Base-by-base conservation (phyloP, 2,888 invertebrate species). In the Parapristionchus giblindavisi region DNA sequence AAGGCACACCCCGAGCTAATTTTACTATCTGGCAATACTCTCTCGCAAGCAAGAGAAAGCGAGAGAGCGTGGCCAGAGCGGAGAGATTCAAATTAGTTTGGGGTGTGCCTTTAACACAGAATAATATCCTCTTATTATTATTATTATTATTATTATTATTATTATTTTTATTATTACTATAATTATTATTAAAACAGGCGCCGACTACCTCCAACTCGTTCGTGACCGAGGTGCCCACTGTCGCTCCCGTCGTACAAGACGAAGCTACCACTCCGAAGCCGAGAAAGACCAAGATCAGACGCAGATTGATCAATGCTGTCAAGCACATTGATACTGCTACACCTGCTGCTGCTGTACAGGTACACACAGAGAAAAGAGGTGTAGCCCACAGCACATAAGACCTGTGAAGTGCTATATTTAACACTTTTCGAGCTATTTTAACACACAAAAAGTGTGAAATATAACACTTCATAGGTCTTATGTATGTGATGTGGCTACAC, bases 241-340 rank as follows among this genome's bases (percentile, higher is more conserved):
- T 43, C 2, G 43, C 63, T 32, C 40, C 63, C 3, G 56, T 36
- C 27, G 51, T 48, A 54, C 58, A 43, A 65, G 17, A 5, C 66
- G 38, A 38, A 61, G 58, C 43, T 0, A 74, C 40, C 52, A 75
- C 32, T 43, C 48, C 34, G 52, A 66, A 8, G 51, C 58, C 21
- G 58, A 52, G 34, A 6, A 74, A 38, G 73, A 63, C 66, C 43
- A 66, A 36, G 70, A 70, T 34, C 38, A 68, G 52, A 60, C 34
- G 65, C 34, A 65, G 68, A 68, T 21, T 68, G 6, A 68, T 68
- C n/a, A 52, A 68, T 48, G 52, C n/a, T 21, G 27, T 32, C 36
- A 24, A 68, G 68, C 17, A 6, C n/a, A 52, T 17, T 48, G 52
- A 51, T 3, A 36, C 32, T 34, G 32, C 51, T 4, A 3, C 38